Conservation (phyloP, 2,797 vertebrate species). For the Tauraco hartlaubi region DNA sequence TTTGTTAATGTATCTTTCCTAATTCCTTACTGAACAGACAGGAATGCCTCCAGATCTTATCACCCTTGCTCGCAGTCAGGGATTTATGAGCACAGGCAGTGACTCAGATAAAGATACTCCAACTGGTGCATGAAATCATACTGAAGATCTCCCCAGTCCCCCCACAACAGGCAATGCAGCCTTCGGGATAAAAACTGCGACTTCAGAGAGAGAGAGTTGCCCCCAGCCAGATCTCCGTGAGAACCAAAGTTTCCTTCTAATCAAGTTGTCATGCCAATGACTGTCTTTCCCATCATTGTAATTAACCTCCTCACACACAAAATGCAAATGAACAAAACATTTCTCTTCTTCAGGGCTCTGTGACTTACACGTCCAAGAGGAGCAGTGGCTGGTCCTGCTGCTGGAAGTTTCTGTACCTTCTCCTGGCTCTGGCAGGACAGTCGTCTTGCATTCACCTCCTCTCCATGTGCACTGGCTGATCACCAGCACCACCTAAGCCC, state of each 20-base stretch:
- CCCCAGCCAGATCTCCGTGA: not conserved
- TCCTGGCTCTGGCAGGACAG: not conserved
- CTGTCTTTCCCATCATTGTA: not conserved
- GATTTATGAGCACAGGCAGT: not conserved
- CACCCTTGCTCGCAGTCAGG: not conserved
- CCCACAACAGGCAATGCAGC: not conserved
- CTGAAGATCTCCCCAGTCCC: not conserved
- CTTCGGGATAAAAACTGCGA: not conserved
- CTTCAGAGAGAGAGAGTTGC: not conserved
- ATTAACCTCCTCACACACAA: not conserved
- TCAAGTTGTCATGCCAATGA: constrained; percentile 4
- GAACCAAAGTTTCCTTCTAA: constrained; percentile 1
- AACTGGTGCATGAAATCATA: constrained; percentile 42
- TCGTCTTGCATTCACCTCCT: not conserved
- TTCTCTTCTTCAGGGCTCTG: not conserved
- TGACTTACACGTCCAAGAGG: not conserved
- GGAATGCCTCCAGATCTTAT: not conserved
- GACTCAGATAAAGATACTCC: not conserved
- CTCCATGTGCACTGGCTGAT: fast-evolving
- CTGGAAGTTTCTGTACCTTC: not conserved
- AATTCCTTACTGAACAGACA: not conserved
- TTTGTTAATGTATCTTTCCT: not conserved
- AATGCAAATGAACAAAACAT: not conserved
- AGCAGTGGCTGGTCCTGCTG: not conserved
- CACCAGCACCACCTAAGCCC: not conserved